These are phyloP conservation scores for Brachionus calyciflorus DNA, from an alignment of 1,140 invertebrate species.

Conservation along the genomic window DNA sequence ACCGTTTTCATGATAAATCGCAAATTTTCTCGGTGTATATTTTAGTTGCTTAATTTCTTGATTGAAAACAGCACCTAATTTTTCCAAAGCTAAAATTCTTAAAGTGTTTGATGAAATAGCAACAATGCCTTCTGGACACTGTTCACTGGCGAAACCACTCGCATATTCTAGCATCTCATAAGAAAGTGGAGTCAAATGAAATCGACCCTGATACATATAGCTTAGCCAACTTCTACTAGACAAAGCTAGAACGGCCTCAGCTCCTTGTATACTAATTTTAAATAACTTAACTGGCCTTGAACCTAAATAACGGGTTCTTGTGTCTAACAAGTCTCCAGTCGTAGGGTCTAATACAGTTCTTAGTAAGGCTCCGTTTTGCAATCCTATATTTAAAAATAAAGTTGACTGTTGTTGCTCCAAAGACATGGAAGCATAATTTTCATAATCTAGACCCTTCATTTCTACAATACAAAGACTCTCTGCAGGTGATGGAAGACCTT, in stretches of 20 bases:
- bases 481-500: constrained; percentile 84
- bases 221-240: constrained; percentile 96
- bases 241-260: constrained; percentile 91
- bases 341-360: constrained; percentile 92
- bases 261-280: constrained; percentile 87
- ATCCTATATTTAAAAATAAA: constrained; percentile 92
- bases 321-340: constrained; percentile 93
- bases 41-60: constrained; percentile 74
- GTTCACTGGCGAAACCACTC: constrained; percentile 94
- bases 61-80: constrained; percentile 96
- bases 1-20: constrained; percentile 86
- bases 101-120: constrained; percentile 97
- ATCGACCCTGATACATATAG: constrained; percentile 92
- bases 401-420: constrained; percentile 59
- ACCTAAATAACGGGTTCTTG: constrained; percentile 89
- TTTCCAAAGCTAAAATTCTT: constrained; percentile 91
- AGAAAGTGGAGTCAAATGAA: constrained; percentile 86
- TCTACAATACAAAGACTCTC: constrained; percentile 96
- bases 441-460: constrained; percentile 67
- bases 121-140: constrained; percentile 98
- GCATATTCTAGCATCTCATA: constrained; percentile 96
- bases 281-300: constrained; percentile 93
- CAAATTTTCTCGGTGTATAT: constrained; percentile 91
- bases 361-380: constrained; percentile 88
- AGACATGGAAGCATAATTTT: constrained; percentile 50